Conservation (phyloP, 2,888 invertebrate species). For the Coenonympha glycerion region DNA sequence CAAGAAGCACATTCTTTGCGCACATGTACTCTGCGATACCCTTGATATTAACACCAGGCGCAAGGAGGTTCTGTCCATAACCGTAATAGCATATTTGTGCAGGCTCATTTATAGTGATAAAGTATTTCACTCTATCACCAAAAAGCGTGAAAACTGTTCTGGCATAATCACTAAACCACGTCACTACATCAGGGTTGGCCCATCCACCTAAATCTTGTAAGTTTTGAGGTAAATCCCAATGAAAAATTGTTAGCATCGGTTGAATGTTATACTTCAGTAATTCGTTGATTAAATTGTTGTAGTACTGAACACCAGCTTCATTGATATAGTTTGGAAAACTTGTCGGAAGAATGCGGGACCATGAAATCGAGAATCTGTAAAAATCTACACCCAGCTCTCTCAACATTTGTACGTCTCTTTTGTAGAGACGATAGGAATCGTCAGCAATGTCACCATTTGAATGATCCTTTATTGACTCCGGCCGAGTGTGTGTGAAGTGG, state of each 20-base stretch:
- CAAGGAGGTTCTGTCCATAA: conserved; percentile 56
- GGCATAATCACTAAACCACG: conserved; percentile 78
- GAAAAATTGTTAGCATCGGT: conserved; percentile 77
- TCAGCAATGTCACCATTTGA: too few relatives aligned
- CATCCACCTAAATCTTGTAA: conserved; percentile 73
- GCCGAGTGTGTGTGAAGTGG: too few relatives aligned
- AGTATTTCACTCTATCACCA: conserved; percentile 77
- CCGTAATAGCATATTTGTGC: conserved; percentile 49
- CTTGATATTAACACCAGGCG: conserved; percentile 39
- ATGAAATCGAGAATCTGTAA: conserved; percentile 79
- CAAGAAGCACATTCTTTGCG: conserved; percentile 62
- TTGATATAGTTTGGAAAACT: conserved; percentile 78
- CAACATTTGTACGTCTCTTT: too few relatives aligned
- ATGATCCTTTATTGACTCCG: too few relatives aligned
- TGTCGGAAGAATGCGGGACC: conserved; percentile 79
- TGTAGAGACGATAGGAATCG: too few relatives aligned
- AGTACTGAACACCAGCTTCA: conserved; percentile 80
- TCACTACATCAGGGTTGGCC: conserved; percentile 78
- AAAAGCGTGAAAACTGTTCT: conserved; percentile 62
- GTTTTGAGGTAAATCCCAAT: conserved; percentile 76
- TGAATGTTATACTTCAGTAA: conserved; percentile 75
- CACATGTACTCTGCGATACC: conserved; percentile 72
- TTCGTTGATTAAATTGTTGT: conserved; percentile 80
- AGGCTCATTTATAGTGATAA: conserved; percentile 86
- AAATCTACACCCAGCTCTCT: too few relatives aligned